Conservation (phyloP, 2,888 invertebrate genomes). For the Torymus tubicola region DNA sequence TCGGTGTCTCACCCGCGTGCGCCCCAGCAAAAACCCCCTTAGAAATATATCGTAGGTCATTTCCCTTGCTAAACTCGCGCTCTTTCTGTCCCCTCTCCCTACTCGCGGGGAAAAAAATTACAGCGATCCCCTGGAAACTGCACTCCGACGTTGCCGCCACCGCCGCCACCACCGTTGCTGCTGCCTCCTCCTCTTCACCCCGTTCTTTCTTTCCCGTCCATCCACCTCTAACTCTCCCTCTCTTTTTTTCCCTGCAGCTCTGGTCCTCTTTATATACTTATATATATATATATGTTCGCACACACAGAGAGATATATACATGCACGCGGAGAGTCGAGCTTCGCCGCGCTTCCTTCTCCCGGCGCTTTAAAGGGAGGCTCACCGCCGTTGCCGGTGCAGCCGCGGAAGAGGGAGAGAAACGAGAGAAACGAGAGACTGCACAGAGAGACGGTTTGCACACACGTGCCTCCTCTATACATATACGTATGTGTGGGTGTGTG, state of each 20-base stretch:
- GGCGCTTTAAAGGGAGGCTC: conserved; percentile 15
- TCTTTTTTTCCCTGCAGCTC: conserved; percentile 4
- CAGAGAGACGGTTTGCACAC: no score
- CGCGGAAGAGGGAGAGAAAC: not conserved
- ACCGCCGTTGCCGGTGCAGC: conserved; percentile 13
- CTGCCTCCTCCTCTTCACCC: conserved; percentile 4
- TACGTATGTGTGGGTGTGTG: not conserved
- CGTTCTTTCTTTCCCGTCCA: conserved; percentile 33
- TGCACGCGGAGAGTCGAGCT: no score
- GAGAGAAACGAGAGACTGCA: conserved; percentile 2
- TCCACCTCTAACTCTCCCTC: not conserved
- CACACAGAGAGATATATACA: not conserved
- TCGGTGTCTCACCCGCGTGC: conserved; percentile 63
- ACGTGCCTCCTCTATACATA: not conserved
- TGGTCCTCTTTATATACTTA: no score
- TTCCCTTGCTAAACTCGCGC: conserved; percentile 73
- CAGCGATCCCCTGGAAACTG: conserved; percentile 62
- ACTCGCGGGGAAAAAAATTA: conserved; percentile 64
- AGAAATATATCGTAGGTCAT: conserved; percentile 75
- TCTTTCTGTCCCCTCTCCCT: no score
- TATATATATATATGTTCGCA: no score
- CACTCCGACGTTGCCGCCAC: conserved; percentile 33
- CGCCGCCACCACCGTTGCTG: not conserved
- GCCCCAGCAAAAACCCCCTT: conserved; percentile 71
- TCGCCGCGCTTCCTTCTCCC: conserved; percentile 4